A percentile compares a stretch with the other conserved stretches of the same genome.
Conservation (phyloP, 2,113 vertebrate species). For the Ctenomys sociabilis region DNA sequence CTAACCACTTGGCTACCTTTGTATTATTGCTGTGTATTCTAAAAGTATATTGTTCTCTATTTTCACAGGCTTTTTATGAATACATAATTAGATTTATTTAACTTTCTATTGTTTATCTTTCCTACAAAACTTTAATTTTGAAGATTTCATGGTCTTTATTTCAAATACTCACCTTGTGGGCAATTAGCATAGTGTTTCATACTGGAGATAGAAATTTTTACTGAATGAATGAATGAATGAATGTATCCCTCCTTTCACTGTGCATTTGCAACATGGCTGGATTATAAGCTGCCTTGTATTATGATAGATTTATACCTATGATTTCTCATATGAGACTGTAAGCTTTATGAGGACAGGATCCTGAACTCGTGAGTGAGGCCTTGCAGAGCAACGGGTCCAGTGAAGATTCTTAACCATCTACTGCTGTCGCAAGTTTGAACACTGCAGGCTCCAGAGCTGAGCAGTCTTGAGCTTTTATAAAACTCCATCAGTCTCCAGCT, state of each 20-base stretch:
- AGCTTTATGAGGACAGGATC: not conserved
- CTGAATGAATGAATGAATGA: not conserved
- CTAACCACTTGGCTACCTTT: not conserved
- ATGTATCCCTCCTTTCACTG: not conserved
- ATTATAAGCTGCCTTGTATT: not conserved
- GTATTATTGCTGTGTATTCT: not conserved
- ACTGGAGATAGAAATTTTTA: not conserved
- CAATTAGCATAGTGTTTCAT: not conserved
- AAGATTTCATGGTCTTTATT: not conserved
- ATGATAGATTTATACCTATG: not conserved
- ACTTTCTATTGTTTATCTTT: not conserved
- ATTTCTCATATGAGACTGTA: not conserved
- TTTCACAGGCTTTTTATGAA: not conserved
- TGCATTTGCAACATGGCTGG: not conserved
- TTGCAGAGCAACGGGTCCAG: not conserved
- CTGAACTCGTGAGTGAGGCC: not conserved
- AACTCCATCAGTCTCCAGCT: not conserved
- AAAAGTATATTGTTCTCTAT: not conserved
- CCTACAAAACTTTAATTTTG: not conserved
- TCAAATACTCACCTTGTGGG: not conserved
- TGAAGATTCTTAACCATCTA: not conserved
- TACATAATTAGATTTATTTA: not conserved
- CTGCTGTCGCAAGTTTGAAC: not conserved
- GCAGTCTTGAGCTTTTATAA: not conserved
- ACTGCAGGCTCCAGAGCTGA: not conserved